A percentile compares a stretch with the other conserved stretches of the same genome.
Evolutionary conservation across 2,888 invertebrate genomes (phyloP).

Genomic region (Thereva nobilitata): DNA sequence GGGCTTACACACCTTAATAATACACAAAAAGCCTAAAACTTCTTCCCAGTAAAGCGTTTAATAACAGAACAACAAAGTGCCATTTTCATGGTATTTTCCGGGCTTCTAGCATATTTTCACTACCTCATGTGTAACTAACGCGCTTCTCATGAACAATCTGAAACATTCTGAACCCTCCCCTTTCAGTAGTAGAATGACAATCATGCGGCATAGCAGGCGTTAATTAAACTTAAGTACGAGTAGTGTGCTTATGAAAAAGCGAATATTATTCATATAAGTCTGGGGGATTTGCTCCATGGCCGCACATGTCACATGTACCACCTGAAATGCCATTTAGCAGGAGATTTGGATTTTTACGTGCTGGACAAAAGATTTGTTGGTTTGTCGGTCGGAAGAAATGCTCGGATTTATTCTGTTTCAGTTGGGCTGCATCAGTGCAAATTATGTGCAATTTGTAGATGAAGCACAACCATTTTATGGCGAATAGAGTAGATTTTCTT

Average conservation of each 20-base stretch:
- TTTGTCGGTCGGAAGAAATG: neutral
- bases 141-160: neutral
- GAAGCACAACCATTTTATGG: constrained; percentile 25
- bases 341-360: neutral
- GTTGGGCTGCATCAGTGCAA: constrained; percentile 21
- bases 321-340: constrained; percentile 11
- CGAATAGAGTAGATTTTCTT: constrained; percentile 29
- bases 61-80: constrained; percentile 18
- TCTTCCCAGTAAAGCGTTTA: constrained; percentile 31
- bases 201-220: constrained; percentile 1
- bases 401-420: constrained; percentile 24
- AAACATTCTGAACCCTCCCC: constrained; percentile 9
- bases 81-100: constrained; percentile 4
- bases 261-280: constrained; percentile 15
- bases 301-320: neutral
- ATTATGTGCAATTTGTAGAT: constrained; percentile 27
- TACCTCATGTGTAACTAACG: constrained; percentile 11
- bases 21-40: constrained; percentile 32
- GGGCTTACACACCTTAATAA: constrained; percentile 11
- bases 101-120: constrained; percentile 4
- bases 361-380: constrained; percentile 2
- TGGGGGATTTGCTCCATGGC: constrained; percentile 1
- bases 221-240: constrained; percentile 21
- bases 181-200: neutral
- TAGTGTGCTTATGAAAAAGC: neutral